These are phyloP conservation scores for Rostratula benghalensis DNA, from an alignment of 2,113 vertebrate species.

Conservation along the genomic window DNA sequence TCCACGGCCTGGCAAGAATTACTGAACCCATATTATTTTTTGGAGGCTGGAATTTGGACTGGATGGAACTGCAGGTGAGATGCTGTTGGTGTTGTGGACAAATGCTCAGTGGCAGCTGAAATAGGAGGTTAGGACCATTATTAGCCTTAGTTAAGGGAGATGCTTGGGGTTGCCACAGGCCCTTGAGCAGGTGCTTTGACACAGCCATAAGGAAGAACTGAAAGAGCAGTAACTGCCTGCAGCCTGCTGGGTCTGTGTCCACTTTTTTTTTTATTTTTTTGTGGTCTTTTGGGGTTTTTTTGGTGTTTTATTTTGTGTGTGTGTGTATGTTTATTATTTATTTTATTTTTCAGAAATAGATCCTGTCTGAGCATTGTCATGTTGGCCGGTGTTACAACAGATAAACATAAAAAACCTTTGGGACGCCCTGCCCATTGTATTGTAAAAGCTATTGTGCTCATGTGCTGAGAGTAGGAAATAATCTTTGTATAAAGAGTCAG, in stretches of 20 bases:
- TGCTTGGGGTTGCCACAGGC: background rate
- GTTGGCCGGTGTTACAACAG: background rate
- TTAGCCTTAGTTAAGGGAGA: background rate
- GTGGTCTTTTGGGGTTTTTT: background rate
- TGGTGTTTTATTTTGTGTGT: background rate
- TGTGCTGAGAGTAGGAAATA: background rate
- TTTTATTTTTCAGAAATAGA: background rate
- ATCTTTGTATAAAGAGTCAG: background rate
- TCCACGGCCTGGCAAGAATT: background rate
- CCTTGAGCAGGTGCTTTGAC: background rate
- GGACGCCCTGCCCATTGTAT: slow-evolving; percentile 25
- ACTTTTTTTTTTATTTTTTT: background rate
- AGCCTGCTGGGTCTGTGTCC: background rate
- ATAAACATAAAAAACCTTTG: background rate
- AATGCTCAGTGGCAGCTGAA: background rate
- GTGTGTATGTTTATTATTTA: background rate
- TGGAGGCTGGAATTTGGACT: background rate
- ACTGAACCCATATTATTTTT: background rate
- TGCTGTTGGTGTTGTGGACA: background rate
- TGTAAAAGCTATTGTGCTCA: slow-evolving; percentile 9
- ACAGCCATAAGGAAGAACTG: background rate
- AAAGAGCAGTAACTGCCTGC: background rate
- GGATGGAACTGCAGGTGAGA: background rate
- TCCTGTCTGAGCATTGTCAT: background rate
- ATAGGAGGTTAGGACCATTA: background rate